Conservation (phyloP, 2,797 vertebrate genomes). For the Pangasius krempfi region DNA sequence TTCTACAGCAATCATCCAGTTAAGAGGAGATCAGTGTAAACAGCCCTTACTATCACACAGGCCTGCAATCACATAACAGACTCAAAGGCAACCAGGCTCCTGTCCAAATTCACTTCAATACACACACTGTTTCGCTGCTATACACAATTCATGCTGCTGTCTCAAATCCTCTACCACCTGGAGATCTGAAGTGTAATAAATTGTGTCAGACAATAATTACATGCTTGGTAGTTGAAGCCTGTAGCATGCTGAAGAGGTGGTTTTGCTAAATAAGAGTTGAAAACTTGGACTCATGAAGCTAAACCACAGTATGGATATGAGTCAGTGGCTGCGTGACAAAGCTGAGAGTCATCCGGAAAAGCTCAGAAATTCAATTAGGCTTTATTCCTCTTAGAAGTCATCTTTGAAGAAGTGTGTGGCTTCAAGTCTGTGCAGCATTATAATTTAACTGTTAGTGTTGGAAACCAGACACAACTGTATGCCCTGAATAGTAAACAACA, state of each 20-base stretch:
- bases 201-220: constrained; percentile 18
- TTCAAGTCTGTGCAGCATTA: not conserved
- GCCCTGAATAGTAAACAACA: not conserved
- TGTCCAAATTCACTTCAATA: constrained; percentile 43
- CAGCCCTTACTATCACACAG: constrained; percentile 27
- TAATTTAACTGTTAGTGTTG: not conserved
- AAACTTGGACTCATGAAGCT: not conserved
- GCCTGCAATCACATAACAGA: constrained; percentile 33
- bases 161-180: not conserved
- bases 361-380: constrained; percentile 17
- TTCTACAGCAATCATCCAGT: not conserved
- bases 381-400: constrained; percentile 6
- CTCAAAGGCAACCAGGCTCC: constrained; percentile 34
- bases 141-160: constrained; percentile 1
- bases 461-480: not conserved
- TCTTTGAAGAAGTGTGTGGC: not conserved
- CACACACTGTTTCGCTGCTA: constrained; percentile 16
- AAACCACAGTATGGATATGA: constrained; percentile 11
- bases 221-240: not conserved
- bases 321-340: constrained; percentile 33
- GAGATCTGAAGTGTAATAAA: constrained; percentile 24
- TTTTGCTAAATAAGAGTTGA: constrained; percentile 24
- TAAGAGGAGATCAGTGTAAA: constrained; percentile 53
- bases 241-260: constrained; percentile 11
- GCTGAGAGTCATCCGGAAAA: constrained; percentile 4